Base-by-base conservation (phyloP, 2,113 vertebrate genomes). In the Sander lucioperca region DNA sequence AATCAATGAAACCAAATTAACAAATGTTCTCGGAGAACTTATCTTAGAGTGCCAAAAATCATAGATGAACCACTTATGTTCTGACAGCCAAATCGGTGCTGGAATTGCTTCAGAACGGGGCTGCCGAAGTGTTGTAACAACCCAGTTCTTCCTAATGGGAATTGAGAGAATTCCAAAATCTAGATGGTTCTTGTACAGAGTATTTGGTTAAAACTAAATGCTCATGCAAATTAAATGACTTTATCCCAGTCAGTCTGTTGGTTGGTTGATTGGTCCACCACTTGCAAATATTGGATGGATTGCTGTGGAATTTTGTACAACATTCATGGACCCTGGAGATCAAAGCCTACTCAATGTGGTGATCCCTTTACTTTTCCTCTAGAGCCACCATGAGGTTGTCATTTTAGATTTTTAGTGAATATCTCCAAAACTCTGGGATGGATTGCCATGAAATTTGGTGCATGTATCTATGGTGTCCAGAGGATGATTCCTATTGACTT, bases 1-100 rank as follows among this genome's bases (percentile, higher is more conserved):
- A 79, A 86, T 79, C 69, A 63, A 61, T 89, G 43, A 25, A 87
- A 58, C 18, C 14, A 74, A 82, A 77, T 63, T 4, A 82, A 80
- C 68, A 11, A 4, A 65, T 86, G 85, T 77, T 76, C 21, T 75
- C 51, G 0, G 75, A 83, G 10, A 87, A 85, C 53, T 72, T 89
- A 58, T 21, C 5, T 74, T 18, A 47, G 18, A 48, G 71, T 76
- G 77, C 79, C 84, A 88, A 70, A 85, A 77, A 73, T 23, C 53
- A 47, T 21, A 15, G 70, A 82, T 65, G 51, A 69, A 61, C 61
- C 71, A 47, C 74, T 79, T 50, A 39, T 1, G 25, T 67, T 73
- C 51, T 56, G 27, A 86, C 80, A 77, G 88, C 85, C 78, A 86
- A 86, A 82, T 68, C 48, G 2, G 53, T 5, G 4, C 30, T 74